phyloP scores from a whole-genome alignment of 2,113 vertebrate species.

The Chlamydotis undulata region DNA sequence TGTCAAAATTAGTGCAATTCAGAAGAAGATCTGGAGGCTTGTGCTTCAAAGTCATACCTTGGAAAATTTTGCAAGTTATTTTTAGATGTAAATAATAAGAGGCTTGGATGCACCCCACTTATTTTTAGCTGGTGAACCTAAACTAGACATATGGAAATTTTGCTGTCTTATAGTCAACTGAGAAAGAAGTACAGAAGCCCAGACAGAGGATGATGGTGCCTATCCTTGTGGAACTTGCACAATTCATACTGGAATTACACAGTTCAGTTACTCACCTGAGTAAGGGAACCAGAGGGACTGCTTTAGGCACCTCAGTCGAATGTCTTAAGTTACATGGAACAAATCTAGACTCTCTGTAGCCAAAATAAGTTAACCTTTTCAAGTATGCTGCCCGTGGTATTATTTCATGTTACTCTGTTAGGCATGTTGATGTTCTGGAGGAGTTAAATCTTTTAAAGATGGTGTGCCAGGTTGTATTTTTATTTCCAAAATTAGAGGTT shows the following conservation, averaged over 20 bases:
- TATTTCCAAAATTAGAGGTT: conserved; percentile 58
- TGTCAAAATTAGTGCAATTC: background rate
- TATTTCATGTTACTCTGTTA: background rate
- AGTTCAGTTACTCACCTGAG: background rate
- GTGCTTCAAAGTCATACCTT: background rate
- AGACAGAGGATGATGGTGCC: background rate
- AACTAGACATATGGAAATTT: background rate
- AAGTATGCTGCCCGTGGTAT: background rate
- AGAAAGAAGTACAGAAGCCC: background rate
- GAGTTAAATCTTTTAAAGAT: background rate
- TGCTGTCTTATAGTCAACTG: background rate
- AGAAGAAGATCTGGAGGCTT: background rate
- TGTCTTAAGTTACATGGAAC: background rate
- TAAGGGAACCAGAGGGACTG: background rate
- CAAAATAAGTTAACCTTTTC: background rate
- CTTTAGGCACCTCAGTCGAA: background rate
- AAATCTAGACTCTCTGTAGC: background rate
- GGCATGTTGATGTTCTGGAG: background rate
- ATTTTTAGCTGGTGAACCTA: background rate
- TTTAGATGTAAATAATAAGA: background rate
- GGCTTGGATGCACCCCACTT: background rate
- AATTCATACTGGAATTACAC: background rate
- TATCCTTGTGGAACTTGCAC: background rate
- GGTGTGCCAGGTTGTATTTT: conserved; percentile 57
- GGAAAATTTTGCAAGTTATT: background rate